phyloP scores from a whole-genome alignment of 2,113 vertebrate species.

The Psilopogon haemacephalus region DNA sequence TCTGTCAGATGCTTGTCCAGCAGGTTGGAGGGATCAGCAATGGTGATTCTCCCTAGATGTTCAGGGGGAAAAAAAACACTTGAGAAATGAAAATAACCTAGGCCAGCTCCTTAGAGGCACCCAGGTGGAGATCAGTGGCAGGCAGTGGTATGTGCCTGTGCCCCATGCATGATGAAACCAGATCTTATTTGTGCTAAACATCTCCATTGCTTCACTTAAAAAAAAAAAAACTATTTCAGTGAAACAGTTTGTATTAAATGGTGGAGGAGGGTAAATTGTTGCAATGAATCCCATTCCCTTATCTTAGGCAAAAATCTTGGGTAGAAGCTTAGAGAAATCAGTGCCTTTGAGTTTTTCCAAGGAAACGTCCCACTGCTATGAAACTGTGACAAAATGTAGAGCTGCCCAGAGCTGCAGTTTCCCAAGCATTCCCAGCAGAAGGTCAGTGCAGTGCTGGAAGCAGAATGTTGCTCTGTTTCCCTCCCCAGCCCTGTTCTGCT shows the following conservation, averaged over 20 bases:
- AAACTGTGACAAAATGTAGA: background rate
- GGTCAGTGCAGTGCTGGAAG: background rate
- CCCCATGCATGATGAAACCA: background rate
- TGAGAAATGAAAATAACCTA: background rate
- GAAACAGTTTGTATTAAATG: background rate
- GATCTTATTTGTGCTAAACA: background rate
- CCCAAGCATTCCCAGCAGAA: background rate
- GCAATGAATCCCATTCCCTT: background rate
- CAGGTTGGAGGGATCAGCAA: background rate
- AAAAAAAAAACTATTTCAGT: background rate
- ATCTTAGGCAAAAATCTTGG: background rate
- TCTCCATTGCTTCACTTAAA: slow-evolving; percentile 2
- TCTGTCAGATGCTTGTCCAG: background rate
- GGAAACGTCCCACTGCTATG: background rate
- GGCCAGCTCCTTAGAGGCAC: background rate
- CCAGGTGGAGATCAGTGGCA: background rate
- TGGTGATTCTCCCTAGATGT: background rate
- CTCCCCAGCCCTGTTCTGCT: background rate
- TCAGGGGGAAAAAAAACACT: background rate
- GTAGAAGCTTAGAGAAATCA: background rate
- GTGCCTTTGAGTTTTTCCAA: background rate
- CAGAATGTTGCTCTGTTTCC: background rate
- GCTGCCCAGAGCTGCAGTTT: background rate
- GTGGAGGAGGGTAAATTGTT: background rate
- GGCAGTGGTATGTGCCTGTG: background rate